Evolutionary conservation across 2,888 invertebrate species (phyloP).

Genomic region (Polydrusus cervinus): DNA sequence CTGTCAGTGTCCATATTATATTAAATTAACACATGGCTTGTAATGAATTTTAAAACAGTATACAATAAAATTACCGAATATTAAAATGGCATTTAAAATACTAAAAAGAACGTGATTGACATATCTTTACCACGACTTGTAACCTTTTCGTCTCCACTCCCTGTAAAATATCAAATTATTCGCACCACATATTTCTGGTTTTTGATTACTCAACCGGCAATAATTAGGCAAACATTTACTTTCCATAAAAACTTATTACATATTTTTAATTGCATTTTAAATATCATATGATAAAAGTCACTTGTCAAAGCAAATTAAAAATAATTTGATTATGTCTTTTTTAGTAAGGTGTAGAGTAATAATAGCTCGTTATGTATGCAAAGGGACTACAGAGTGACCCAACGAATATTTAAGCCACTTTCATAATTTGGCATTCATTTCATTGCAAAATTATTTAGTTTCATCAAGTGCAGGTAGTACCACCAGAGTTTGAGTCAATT

Average conservation of each 20-base stretch:
- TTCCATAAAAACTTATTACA: slow-evolving; percentile 1
- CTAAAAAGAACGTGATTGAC: neutral
- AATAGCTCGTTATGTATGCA: too few relatives aligned
- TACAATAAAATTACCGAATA: neutral
- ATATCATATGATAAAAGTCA: neutral
- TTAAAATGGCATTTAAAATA: neutral
- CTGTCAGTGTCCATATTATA: too few relatives aligned
- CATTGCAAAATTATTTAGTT: too few relatives aligned
- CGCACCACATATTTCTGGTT: slow-evolving; percentile 4
- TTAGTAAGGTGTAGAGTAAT: too few relatives aligned
- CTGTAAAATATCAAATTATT: neutral
- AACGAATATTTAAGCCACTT: too few relatives aligned
- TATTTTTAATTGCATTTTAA: neutral
- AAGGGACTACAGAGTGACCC: too few relatives aligned
- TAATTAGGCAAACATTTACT: neutral
- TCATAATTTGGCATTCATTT: too few relatives aligned
- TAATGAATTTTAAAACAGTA: too few relatives aligned
- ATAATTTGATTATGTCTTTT: too few relatives aligned
- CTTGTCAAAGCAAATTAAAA: neutral
- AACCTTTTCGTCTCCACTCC: slow-evolving; percentile 11
- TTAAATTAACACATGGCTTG: too few relatives aligned
- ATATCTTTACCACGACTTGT: neutral
- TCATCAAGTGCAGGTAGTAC: too few relatives aligned
- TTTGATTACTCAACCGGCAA: neutral
- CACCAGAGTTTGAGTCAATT: too few relatives aligned